Conservation (phyloP, 2,113 vertebrate species). For the Pachypanchax playfairii region DNA sequence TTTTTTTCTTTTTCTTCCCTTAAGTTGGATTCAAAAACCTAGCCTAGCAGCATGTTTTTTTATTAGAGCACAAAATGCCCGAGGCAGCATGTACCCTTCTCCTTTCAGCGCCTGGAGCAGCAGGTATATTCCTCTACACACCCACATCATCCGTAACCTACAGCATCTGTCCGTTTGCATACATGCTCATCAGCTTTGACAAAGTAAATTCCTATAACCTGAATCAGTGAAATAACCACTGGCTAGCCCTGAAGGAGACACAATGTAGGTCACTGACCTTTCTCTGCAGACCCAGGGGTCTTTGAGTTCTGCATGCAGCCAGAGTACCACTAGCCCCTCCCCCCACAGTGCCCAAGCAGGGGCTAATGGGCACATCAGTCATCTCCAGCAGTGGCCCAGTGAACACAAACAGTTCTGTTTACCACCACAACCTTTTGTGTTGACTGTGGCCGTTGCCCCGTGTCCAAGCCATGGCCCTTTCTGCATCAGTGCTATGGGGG, state of each 20-base stretch:
- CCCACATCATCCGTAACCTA: slow-evolving; percentile 24
- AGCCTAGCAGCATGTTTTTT: slow-evolving; percentile 3
- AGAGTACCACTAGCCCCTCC: slow-evolving; percentile 9
- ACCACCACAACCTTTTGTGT: slow-evolving; percentile 67
- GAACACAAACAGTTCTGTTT: slow-evolving; percentile 75
- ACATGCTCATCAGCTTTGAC: slow-evolving; percentile 46
- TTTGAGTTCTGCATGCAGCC: slow-evolving; percentile 54
- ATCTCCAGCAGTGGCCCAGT: slow-evolving; percentile 60
- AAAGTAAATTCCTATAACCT: slow-evolving; percentile 49
- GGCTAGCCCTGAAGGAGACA: slow-evolving; percentile 54
- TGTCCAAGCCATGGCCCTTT: slow-evolving; percentile 48
- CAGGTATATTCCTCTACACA: slow-evolving; percentile 22
- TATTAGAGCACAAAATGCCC: slow-evolving; percentile 13
- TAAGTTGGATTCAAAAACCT: slow-evolving; percentile 11
- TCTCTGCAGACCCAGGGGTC: slow-evolving; percentile 54
- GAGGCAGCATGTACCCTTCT: slow-evolving; percentile 6
- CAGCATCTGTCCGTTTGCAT: slow-evolving; percentile 46
- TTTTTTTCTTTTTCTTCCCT: background rate
- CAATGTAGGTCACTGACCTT: slow-evolving; percentile 74
- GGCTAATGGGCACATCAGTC: slow-evolving; percentile 76
- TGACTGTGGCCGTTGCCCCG: slow-evolving; percentile 59
- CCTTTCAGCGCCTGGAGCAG: slow-evolving; percentile 20
- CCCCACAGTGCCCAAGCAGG: slow-evolving; percentile 51
- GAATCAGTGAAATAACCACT: slow-evolving; percentile 47
- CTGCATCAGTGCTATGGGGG: slow-evolving; percentile 41